These are phyloP conservation scores for Ptilodon capucinus DNA, from an alignment of 2,888 invertebrate species.

Conservation along the genomic window DNA sequence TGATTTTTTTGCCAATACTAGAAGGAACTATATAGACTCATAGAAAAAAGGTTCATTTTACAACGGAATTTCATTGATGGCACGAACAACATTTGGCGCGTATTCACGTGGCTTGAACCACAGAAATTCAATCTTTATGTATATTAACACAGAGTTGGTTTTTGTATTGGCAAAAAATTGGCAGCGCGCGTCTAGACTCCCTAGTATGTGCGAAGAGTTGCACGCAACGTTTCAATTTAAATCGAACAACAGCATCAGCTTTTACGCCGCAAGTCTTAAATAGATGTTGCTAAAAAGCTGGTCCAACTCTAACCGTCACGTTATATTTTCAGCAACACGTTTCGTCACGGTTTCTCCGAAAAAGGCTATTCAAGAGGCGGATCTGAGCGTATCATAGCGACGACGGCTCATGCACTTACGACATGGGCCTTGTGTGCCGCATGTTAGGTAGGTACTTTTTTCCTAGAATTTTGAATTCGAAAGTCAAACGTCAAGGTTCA, in stretches of 20 bases:
- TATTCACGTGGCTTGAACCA: too few relatives aligned
- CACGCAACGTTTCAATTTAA: neutral
- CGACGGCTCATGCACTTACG: constrained; percentile 49
- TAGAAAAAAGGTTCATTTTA: too few relatives aligned
- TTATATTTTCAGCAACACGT: constrained; percentile 23
- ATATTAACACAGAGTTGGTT: too few relatives aligned
- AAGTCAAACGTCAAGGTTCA: neutral
- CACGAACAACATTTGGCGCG: too few relatives aligned
- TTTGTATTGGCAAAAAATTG: too few relatives aligned
- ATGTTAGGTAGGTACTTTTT: constrained; percentile 14
- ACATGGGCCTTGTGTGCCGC: constrained; percentile 40
- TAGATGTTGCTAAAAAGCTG: constrained; percentile 8
- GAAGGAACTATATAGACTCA: too few relatives aligned
- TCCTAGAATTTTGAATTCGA: constrained; percentile 5
- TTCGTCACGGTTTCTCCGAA: constrained; percentile 56
- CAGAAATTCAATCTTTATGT: too few relatives aligned
- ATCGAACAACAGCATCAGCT: neutral
- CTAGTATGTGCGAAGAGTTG: too few relatives aligned
- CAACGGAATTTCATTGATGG: too few relatives aligned
- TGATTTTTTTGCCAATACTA: too few relatives aligned
- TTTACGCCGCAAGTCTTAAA: neutral
- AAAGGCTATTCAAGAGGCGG: constrained; percentile 60
- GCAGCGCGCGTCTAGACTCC: too few relatives aligned
- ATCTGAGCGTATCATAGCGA: constrained; percentile 43
- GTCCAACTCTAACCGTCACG: constrained; percentile 17